phyloP scores from a whole-genome alignment of 2,797 vertebrate genomes.

The Parauchenoglanis ngamensis region DNA sequence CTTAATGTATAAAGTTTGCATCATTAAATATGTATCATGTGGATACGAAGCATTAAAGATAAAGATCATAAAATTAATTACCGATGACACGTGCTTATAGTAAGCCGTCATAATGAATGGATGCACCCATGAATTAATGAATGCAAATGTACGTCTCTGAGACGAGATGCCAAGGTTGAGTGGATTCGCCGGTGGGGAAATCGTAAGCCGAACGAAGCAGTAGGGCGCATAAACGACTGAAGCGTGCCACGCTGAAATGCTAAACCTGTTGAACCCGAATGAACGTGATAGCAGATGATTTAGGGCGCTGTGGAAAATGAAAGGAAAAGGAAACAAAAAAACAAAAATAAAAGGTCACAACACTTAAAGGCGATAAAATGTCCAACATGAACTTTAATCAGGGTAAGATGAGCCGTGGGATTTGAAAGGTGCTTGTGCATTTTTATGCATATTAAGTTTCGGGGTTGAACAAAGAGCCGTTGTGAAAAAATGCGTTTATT shows the following conservation, averaged over 20 bases:
- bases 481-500: neutral
- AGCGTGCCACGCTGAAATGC: constrained; percentile 49
- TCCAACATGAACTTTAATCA: constrained; percentile 46
- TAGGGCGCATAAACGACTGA: constrained; percentile 36
- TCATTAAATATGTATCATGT: neutral
- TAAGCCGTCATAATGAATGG: neutral
- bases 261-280: constrained; percentile 61
- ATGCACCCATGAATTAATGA: neutral
- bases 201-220: neutral
- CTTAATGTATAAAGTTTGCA: neutral
- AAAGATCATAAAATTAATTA: neutral
- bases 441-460: constrained; percentile 21
- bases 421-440: constrained; percentile 15
- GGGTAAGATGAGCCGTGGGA: constrained; percentile 21
- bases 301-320: constrained; percentile 43
- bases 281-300: constrained; percentile 55
- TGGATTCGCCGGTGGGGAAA: neutral
- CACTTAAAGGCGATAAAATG: constrained; percentile 46
- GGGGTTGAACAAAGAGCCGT: neutral
- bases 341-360: constrained; percentile 51
- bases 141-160: constrained; percentile 13
- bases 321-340: constrained; percentile 22
- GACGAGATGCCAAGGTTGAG: constrained; percentile 16
- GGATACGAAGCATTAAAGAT: neutral
- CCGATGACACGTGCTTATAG: neutral